phyloP scores from a whole-genome alignment of 1,140 invertebrate genomes.

The Drosophila lini region DNA sequence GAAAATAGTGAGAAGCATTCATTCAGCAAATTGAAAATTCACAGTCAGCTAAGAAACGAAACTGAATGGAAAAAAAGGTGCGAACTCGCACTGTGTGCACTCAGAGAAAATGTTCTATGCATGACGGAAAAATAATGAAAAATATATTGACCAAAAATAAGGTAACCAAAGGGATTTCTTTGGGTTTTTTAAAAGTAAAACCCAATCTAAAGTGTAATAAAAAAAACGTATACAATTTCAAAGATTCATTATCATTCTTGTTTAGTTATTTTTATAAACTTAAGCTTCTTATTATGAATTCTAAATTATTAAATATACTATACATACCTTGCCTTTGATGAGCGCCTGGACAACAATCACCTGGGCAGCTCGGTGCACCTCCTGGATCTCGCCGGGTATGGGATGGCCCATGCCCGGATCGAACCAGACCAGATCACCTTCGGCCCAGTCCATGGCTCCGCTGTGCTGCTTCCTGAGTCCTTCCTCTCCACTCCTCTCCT shows the following conservation, averaged over 20 bases:
- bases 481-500: not conserved
- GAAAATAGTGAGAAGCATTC: slow-evolving; percentile 73
- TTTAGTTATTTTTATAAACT: not conserved
- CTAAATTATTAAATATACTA: too few species aligned
- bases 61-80: slow-evolving; percentile 15
- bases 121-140: not conserved
- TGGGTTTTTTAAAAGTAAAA: not conserved
- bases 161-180: not conserved
- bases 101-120: not conserved
- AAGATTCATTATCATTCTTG: not conserved
- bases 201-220: not conserved
- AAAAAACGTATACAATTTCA: too few species aligned
- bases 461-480: not conserved
- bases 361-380: slow-evolving; percentile 94
- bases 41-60: slow-evolving; percentile 29
- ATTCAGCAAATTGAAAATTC: slow-evolving; percentile 40
- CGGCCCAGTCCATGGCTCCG: slow-evolving; percentile 86
- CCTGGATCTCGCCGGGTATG: slow-evolving; percentile 94
- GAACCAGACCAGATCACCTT: slow-evolving; percentile 96
- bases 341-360: slow-evolving; percentile 94
- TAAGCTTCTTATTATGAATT: not conserved
- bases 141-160: not conserved
- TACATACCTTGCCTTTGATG: slow-evolving; percentile 93
- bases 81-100: slow-evolving; percentile 10
- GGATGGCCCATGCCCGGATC: slow-evolving; percentile 95